Base-by-base conservation (phyloP, 2,797 vertebrate species). In the Peromyscus nudipes region DNA sequence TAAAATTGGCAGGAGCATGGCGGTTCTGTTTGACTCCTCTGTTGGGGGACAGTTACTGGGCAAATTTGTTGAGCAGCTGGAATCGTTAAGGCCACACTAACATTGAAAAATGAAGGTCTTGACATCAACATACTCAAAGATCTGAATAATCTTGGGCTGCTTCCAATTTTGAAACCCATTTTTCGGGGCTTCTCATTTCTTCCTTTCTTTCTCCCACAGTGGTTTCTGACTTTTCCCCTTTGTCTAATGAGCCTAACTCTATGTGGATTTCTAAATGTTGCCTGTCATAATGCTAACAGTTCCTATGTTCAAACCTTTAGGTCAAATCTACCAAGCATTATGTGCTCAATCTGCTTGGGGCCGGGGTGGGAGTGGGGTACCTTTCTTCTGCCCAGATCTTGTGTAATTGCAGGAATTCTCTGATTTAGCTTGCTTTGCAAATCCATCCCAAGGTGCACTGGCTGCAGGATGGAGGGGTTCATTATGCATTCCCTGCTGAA, bases 21-120 rank as follows among this genome's bases (percentile, higher is more conserved):
- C 14, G 21, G 91, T 43, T 85, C 83, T 77, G 64, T 21, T 57
- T 91, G 95, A 91, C 64, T 96, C 84, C 55, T 94, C 64, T 89
- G 75, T 40, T 49, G 19, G 83, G 81, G 40, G 21, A 83, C 92
- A 89, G 86, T 87, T 84, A 76, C 91, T 64, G 83, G 92, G 92
- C 92, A 92, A 96, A 96, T 95, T 97, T 92, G 89, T 90, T 81
- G 86, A 97, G 96, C 97, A 97, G 97, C 96, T 96, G 97, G 91
- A 90, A 94, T 93, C 43, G 60, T 89, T 96, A 95, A 94, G 96
- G 96, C 96, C 96, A 94, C 86, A 96, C 82, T 93, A 97, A 93
- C 95, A 84, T 52, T 92, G 96, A 85, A 94, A 96, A 96, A 96
- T 94, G 69, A 96, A 97, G 96, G 95, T 97, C 96, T 55, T 97